Evolutionary conservation across 2,797 vertebrate genomes (phyloP).

Genomic region (Esox masquinongy): DNA sequence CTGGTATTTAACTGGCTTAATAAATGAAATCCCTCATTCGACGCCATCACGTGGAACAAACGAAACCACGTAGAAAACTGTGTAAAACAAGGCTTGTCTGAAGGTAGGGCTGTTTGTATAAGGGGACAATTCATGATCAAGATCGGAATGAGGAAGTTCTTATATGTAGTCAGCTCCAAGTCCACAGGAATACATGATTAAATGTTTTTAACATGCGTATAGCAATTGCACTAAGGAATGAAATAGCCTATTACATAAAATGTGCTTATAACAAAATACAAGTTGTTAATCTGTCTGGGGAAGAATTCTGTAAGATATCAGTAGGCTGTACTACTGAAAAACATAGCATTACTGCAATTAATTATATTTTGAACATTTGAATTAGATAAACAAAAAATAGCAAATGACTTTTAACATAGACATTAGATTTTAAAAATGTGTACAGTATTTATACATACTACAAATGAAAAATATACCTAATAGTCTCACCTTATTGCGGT

Average conservation of each 20-base stretch:
- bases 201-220: neutral
- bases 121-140: neutral
- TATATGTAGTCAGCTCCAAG: neutral
- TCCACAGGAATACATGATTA: neutral
- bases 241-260: neutral
- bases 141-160: neutral
- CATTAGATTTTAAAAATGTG: neutral
- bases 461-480: neutral
- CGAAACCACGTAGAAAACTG: no score
- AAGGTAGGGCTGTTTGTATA: neutral
- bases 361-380: neutral
- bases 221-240: neutral
- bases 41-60: neutral
- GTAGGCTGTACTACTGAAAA: neutral
- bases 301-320: no score
- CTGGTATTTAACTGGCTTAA: neutral
- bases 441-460: neutral
- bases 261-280: neutral
- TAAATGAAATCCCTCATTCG: neutral
- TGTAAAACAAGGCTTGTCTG: neutral
- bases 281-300: neutral
- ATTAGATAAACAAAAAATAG: neutral
- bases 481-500: constrained; percentile 11
- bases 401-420: neutral
- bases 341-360: neutral